These are phyloP conservation scores for Opisthocomus hoazin DNA, from an alignment of 2,113 vertebrate genomes.

Conservation along the genomic window DNA sequence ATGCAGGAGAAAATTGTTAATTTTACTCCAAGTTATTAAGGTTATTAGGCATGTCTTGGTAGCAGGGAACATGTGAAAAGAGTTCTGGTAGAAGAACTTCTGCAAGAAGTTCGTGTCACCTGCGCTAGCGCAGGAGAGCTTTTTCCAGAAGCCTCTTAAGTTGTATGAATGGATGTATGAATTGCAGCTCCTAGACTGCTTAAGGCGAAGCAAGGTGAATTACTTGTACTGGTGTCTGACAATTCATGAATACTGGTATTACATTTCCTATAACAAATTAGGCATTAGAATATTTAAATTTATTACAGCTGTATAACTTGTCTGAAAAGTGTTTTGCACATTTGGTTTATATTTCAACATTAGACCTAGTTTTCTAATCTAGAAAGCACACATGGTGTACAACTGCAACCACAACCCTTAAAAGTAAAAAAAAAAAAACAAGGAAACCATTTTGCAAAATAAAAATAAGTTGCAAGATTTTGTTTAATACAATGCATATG, in stretches of 20 bases:
- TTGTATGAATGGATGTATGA: background rate
- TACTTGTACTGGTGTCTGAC: background rate
- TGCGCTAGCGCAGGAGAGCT: accelerated
- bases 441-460: background rate
- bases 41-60: background rate
- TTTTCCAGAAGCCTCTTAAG: background rate
- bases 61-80: background rate
- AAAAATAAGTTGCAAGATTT: background rate
- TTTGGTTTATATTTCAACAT: background rate
- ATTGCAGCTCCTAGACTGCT: background rate
- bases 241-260: background rate
- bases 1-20: background rate
- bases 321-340: background rate
- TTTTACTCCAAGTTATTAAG: background rate
- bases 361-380: background rate
- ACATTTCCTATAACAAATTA: background rate
- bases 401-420: background rate
- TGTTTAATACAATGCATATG: background rate
- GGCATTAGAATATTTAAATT: background rate
- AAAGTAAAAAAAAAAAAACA: constrained; percentile 31
- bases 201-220: background rate
- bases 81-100: background rate
- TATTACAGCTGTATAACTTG: background rate
- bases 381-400: background rate
- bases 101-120: background rate